A percentile compares a stretch with the other conserved stretches of the same genome.
Conservation (phyloP, 2,113 vertebrate species). For the Ceuthmochares aereus region DNA sequence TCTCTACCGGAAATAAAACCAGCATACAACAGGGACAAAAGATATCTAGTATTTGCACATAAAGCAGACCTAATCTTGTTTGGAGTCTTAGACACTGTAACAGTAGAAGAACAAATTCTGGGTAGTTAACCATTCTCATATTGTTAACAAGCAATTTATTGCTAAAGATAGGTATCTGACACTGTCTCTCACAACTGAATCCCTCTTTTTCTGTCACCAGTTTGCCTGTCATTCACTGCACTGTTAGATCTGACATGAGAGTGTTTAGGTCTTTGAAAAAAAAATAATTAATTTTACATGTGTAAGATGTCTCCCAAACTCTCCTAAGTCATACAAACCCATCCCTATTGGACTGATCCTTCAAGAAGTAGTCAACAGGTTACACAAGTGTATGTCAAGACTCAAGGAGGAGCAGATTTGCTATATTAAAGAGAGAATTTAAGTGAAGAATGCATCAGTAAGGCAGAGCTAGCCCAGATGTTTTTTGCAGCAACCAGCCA, state of each 20-base stretch:
- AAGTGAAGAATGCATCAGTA: background rate
- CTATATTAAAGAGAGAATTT: background rate
- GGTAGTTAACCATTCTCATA: background rate
- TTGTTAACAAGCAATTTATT: background rate
- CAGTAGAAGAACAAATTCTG: background rate
- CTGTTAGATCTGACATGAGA: background rate
- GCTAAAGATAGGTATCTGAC: background rate
- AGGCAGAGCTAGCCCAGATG: background rate
- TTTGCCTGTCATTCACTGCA: background rate
- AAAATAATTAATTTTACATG: background rate
- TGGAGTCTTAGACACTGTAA: background rate
- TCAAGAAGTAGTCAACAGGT: background rate
- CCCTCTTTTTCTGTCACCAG: background rate
- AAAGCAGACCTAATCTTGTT: background rate
- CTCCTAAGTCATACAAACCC: background rate
- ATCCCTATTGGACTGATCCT: background rate
- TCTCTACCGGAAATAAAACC: background rate
- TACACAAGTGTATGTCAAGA: background rate
- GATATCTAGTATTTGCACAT: background rate
- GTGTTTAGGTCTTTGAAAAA: background rate
- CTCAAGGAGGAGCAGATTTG: background rate
- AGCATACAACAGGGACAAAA: rapidly evolving
- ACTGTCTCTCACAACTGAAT: background rate
- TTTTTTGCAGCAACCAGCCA: background rate
- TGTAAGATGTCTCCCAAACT: background rate